These are phyloP conservation scores for Fabriciana adippe DNA, from an alignment of 2,888 invertebrate genomes.

Conservation along the genomic window DNA sequence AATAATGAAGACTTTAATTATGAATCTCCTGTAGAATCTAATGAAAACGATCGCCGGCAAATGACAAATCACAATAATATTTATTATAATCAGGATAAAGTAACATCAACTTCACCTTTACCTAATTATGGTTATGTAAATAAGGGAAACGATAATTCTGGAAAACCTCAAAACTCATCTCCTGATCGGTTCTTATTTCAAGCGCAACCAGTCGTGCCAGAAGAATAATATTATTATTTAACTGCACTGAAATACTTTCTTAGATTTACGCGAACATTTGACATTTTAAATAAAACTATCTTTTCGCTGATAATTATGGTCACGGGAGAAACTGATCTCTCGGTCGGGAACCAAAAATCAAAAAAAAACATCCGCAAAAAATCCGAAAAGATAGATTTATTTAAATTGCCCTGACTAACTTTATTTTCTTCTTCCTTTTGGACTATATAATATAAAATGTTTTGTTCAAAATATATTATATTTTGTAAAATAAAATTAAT, in stretches of 20 bases:
- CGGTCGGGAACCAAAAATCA: too few relatives aligned
- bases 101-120: neutral
- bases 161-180: neutral
- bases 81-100: neutral
- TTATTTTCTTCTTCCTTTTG: neutral
- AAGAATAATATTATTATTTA: conserved; percentile 1
- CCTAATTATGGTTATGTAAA: neutral
- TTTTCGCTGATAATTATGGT: too few relatives aligned
- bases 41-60: too few relatives aligned
- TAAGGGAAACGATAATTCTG: neutral
- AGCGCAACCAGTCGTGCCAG: conserved; percentile 22
- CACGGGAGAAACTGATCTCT: too few relatives aligned
- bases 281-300: too few relatives aligned
- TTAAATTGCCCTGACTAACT: too few relatives aligned
- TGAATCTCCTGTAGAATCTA: neutral
- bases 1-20: neutral
- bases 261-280: too few relatives aligned
- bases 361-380: too few relatives aligned
- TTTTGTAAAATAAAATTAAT: too few relatives aligned
- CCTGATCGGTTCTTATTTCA: conserved; percentile 13
- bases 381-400: too few relatives aligned
- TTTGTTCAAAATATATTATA: too few relatives aligned
- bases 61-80: neutral
- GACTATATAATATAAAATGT: neutral
- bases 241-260: too few relatives aligned